Percentiles rank a stretch among this genome's conserved stretches.
Conservation (phyloP, 2,797 vertebrate genomes). For the Pantherophis alleghaniensis region DNA sequence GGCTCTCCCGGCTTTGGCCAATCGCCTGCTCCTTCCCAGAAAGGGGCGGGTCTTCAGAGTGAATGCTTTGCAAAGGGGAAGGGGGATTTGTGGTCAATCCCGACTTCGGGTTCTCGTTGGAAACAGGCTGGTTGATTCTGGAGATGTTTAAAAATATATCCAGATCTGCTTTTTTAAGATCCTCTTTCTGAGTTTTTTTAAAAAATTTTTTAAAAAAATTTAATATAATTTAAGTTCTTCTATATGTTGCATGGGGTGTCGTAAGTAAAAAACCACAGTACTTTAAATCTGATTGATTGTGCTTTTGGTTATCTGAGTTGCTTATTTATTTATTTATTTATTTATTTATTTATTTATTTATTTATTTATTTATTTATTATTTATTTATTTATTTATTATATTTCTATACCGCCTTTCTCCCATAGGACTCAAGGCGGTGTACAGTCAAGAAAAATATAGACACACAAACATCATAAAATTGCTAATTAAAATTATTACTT, state of each 20-base stretch:
- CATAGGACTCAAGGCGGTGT: too few relatives aligned
- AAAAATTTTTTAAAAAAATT: too few relatives aligned
- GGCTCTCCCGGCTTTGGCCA: background rate
- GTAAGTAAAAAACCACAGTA: background rate
- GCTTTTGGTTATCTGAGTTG: background rate
- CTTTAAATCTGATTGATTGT: background rate
- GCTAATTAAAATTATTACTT: too few relatives aligned
- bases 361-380: too few relatives aligned
- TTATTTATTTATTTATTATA: too few relatives aligned
- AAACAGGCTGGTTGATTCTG: too few relatives aligned
- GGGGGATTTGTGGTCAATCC: background rate
- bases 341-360: too few relatives aligned
- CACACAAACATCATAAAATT: too few relatives aligned
- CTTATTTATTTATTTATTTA: too few relatives aligned
- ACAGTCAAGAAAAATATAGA: too few relatives aligned
- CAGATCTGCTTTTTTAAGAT: background rate
- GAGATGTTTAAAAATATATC: background rate
- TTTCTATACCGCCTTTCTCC: too few relatives aligned
- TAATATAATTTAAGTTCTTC: background rate
- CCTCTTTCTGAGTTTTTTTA: too few relatives aligned
- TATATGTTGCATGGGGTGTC: rapidly evolving
- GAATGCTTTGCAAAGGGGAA: background rate
- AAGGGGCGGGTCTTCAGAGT: background rate
- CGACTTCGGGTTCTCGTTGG: background rate
- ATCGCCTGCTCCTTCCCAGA: background rate